Conservation (phyloP, 2,888 invertebrate genomes). For the Cetonia aurata region DNA sequence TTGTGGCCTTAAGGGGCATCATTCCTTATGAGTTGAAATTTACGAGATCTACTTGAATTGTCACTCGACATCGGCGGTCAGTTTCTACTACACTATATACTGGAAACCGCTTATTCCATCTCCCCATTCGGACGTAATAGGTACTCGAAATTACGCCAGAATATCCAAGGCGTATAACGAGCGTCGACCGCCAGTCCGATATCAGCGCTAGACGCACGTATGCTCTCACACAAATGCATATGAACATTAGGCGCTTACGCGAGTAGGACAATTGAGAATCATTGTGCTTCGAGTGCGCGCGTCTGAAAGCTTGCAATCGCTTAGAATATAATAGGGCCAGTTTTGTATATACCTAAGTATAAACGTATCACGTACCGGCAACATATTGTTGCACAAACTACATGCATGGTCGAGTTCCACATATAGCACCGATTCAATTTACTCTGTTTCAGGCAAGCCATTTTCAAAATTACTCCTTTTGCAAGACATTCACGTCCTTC, state of each 20-base stretch:
- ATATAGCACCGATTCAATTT: conserved; percentile 9
- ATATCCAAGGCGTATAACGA: conserved; percentile 8
- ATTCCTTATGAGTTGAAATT: conserved; percentile 63
- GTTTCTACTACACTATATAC: conserved; percentile 14
- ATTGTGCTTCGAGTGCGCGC: conserved; percentile 22
- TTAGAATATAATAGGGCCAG: conserved; percentile 31
- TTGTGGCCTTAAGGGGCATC: conserved; percentile 62
- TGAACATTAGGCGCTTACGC: too few relatives aligned
- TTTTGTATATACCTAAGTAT: conserved; percentile 14
- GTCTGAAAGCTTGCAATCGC: conserved; percentile 25
- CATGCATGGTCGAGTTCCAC: conserved; percentile 9
- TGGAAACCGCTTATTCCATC: conserved; percentile 28
- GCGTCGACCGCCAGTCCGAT: conserved; percentile 7
- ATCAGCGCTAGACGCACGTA: conserved; percentile 14
- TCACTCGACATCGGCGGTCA: conserved; percentile 34
- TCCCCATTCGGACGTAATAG: conserved; percentile 1
- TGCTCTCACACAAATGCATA: neutral
- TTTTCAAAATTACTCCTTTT: too few relatives aligned
- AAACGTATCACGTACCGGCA: neutral
- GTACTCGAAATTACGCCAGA: conserved; percentile 23
- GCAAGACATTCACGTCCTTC: too few relatives aligned
- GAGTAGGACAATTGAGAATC: conserved; percentile 14
- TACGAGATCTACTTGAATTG: conserved; percentile 60
- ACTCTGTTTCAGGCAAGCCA: neutral
- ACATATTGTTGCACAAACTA: conserved; percentile 13